Evolutionary conservation across 2,888 invertebrate species (phyloP).

Genomic region (Cacoxenus indagator): DNA sequence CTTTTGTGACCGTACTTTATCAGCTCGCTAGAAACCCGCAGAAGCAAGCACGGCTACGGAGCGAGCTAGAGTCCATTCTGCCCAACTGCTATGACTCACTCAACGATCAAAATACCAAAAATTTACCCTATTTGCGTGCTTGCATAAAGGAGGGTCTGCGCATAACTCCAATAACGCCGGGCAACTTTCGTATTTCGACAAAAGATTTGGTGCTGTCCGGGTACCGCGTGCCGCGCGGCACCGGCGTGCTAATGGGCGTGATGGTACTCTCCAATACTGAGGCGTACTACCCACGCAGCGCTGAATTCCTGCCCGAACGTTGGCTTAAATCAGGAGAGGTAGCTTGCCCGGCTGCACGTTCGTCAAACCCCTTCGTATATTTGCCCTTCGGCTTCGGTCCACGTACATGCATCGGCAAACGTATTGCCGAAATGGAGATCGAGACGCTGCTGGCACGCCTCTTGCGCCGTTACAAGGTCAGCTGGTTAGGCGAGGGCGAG

Average conservation of each 20-base stretch:
- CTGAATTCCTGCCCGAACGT: constrained; percentile 81
- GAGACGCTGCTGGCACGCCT: constrained; percentile 72
- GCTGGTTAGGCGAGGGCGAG: constrained; percentile 51
- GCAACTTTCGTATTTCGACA: constrained; percentile 74
- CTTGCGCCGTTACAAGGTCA: constrained; percentile 63
- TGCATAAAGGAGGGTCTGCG: constrained; percentile 82
- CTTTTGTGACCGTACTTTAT: constrained; percentile 55
- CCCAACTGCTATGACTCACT: constrained; percentile 67
- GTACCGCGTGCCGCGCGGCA: constrained; percentile 76
- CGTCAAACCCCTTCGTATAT: constrained; percentile 61
- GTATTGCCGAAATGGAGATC: constrained; percentile 82
- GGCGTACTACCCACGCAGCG: constrained; percentile 76
- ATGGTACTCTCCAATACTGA: constrained; percentile 75
- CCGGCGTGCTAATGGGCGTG: constrained; percentile 82
- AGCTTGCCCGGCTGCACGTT: constrained; percentile 49
- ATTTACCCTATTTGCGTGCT: constrained; percentile 77
- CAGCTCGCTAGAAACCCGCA: constrained; percentile 75
- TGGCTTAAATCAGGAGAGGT: constrained; percentile 73
- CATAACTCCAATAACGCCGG: constrained; percentile 75
- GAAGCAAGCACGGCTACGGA: constrained; percentile 76
- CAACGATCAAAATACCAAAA: constrained; percentile 70
- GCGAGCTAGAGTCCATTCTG: constrained; percentile 73
- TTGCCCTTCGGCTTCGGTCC: constrained; percentile 81
- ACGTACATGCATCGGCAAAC: constrained; percentile 79
- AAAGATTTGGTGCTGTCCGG: constrained; percentile 76